Conservation (phyloP, 2,888 invertebrate genomes). For the Anthophora plumipes region DNA sequence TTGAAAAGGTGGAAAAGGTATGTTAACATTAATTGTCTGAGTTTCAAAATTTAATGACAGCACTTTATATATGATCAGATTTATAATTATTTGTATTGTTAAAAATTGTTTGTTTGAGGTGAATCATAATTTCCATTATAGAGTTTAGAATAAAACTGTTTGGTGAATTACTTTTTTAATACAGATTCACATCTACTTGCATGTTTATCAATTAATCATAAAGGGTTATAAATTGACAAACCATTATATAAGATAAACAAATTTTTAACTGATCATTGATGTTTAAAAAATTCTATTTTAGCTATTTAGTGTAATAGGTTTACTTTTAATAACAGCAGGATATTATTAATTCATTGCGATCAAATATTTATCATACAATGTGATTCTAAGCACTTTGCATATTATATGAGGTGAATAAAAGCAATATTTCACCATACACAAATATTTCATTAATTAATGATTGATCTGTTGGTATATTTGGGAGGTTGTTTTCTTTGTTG, state of each 20-base stretch:
- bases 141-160: slow-evolving; percentile 19
- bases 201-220: slow-evolving; percentile 46
- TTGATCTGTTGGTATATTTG: slow-evolving; percentile 80
- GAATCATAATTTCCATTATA: slow-evolving; percentile 22
- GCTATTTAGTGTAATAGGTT: slow-evolving; percentile 64
- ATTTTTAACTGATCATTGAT: slow-evolving; percentile 74
- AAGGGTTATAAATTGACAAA: slow-evolving; percentile 30
- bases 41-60: slow-evolving; percentile 73
- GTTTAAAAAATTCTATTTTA: slow-evolving; percentile 46
- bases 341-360: slow-evolving; percentile 72
- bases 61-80: slow-evolving; percentile 53
- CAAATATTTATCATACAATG: slow-evolving; percentile 76
- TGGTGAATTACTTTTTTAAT: slow-evolving; percentile 29
- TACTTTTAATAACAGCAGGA: slow-evolving; percentile 64
- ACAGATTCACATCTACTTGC: slow-evolving; percentile 23
- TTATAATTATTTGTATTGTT: slow-evolving; percentile 46
- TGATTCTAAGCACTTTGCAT: slow-evolving; percentile 81
- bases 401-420: slow-evolving; percentile 84
- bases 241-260: slow-evolving; percentile 27
- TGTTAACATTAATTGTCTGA: slow-evolving; percentile 84
- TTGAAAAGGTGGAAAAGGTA: slow-evolving; percentile 99
- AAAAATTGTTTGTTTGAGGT: slow-evolving; percentile 68
- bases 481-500: slow-evolving; percentile 83
- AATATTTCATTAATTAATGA: slow-evolving; percentile 83
- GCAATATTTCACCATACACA: slow-evolving; percentile 81